Percentiles rank a stretch among this genome's conserved stretches.
phyloP scores from a whole-genome alignment of 2,888 invertebrate species.

The Lagria hirta region DNA sequence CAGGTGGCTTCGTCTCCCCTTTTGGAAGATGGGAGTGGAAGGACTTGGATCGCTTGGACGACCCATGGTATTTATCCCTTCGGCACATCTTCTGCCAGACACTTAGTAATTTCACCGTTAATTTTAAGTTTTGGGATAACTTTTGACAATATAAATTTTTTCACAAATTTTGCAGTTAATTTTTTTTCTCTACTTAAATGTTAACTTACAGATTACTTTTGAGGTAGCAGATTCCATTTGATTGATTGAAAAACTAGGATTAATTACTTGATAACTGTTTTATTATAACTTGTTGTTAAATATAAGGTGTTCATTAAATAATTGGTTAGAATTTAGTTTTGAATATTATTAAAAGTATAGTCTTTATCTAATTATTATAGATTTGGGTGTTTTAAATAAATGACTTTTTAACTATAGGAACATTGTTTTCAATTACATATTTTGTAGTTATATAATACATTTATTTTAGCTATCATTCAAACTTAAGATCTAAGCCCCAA shows the following conservation, averaged over 20 bases:
- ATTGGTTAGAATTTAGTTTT: too few species aligned
- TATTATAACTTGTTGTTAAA: too few species aligned
- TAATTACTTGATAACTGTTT: constrained; percentile 40
- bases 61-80: constrained; percentile 62
- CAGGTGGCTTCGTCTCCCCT: constrained; percentile 56
- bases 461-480: too few species aligned
- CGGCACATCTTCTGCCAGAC: constrained; percentile 55
- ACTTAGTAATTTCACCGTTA: constrained; percentile 48
- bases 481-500: too few species aligned
- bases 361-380: too few species aligned
- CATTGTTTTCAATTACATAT: too few species aligned
- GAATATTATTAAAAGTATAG: too few species aligned
- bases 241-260: constrained; percentile 52
- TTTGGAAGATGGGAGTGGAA: constrained; percentile 41
- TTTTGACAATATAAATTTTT: too few species aligned
- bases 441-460: too few species aligned
- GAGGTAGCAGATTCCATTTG: constrained; percentile 55
- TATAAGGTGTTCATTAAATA: too few species aligned
- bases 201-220: constrained; percentile 55
- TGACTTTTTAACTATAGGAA: too few species aligned
- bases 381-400: too few species aligned
- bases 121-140: constrained; percentile 31
- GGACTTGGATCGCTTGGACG: constrained; percentile 57
- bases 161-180: constrained; percentile 33
- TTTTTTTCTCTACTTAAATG: constrained; percentile 35